A percentile compares a stretch with the other conserved stretches of the same genome.
phyloP scores from a whole-genome alignment of 2,113 vertebrate genomes.

The Dipodomys merriami region DNA sequence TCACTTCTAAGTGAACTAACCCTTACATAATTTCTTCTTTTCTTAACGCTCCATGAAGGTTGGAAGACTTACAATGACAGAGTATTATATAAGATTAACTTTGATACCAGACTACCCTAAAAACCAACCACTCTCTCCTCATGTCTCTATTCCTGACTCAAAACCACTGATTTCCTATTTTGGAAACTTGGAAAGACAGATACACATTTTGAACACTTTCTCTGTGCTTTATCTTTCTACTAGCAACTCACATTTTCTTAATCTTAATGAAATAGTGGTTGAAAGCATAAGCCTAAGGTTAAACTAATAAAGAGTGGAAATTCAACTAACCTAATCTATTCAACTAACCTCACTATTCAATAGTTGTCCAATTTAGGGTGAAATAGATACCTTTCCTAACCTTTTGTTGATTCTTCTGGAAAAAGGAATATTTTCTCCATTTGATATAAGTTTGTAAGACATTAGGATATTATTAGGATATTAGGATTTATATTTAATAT shows the following conservation, averaged over 20 bases:
- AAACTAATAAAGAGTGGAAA: not conserved
- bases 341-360: not conserved
- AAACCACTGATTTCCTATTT: slow-evolving; percentile 14
- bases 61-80: not conserved
- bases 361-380: not conserved
- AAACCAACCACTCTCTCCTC: not conserved
- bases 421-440: not conserved
- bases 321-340: not conserved
- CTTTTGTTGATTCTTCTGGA: not conserved
- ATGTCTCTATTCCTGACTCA: not conserved
- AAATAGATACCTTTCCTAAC: not conserved
- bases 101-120: not conserved
- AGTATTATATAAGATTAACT: not conserved
- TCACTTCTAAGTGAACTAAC: slow-evolving; percentile 24
- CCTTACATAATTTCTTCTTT: slow-evolving; percentile 48
- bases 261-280: not conserved
- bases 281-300: not conserved
- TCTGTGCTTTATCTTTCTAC: not conserved
- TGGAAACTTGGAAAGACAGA: slow-evolving; percentile 17
- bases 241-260: not conserved
- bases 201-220: not conserved
- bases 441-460: not conserved
- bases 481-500: slow-evolving; percentile 8
- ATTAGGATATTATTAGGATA: not conserved
- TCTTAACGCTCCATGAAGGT: not conserved